Percentiles rank a stretch among this genome's conserved stretches.
phyloP scores from a whole-genome alignment of 2,888 invertebrate species.

The Mythimna impura region DNA sequence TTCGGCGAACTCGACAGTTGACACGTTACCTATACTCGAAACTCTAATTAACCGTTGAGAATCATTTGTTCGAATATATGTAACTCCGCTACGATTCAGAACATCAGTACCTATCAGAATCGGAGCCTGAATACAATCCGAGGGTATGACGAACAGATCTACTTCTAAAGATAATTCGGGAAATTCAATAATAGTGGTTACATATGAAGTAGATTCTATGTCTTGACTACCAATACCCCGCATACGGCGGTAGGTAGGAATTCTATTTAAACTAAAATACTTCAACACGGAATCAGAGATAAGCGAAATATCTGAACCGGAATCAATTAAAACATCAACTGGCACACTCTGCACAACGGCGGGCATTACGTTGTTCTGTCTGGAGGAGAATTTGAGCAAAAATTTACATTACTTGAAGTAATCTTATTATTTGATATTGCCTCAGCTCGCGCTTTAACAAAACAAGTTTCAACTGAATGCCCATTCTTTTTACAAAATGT shows the following conservation, averaged over 20 bases:
- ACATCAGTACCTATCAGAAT: conserved; percentile 2
- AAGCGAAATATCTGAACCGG: not conserved
- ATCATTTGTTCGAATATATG: not conserved
- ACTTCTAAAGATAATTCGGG: not conserved
- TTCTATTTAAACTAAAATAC: not conserved
- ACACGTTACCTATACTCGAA: not conserved
- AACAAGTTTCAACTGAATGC: not conserved
- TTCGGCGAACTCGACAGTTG: not conserved
- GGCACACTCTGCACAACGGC: too few relatives aligned
- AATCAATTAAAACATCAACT: too few relatives aligned
- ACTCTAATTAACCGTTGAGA: not conserved
- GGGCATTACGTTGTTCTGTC: too few relatives aligned
- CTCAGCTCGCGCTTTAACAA: not conserved
- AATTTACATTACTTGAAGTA: not conserved
- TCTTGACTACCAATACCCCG: conserved; percentile 5
- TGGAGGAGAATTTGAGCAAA: too few relatives aligned
- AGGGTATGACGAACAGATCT: not conserved
- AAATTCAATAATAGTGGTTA: not conserved
- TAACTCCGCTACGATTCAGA: not conserved
- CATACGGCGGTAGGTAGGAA: conserved; percentile 1
- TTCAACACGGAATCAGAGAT: not conserved
- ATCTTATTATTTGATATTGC: too few relatives aligned
- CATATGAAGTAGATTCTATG: not conserved
- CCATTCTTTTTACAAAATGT: not conserved
- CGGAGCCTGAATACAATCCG: conserved; percentile 7